Base-by-base conservation (phyloP, 2,888 invertebrate genomes). In the Napeogenes inachia region DNA sequence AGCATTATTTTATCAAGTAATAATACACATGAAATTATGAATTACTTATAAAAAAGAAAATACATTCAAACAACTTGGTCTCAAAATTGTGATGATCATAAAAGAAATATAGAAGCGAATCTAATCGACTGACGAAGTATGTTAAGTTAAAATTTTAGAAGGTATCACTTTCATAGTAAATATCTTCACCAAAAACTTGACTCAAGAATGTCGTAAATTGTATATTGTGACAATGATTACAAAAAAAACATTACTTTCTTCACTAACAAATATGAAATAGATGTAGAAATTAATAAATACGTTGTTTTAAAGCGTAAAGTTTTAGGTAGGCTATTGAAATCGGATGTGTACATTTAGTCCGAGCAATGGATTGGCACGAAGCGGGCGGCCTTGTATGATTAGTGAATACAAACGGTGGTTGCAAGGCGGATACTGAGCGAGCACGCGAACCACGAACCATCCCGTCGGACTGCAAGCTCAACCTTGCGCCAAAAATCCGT, bases 401-500 rank as follows among this genome's bases (percentile, higher is more conserved):
- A 76, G 80, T 80, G 84, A 85, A 82, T 83, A 81, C 79, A 68
- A 70, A 68, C 69, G 75, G 74, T 75, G 76, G 75, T 80, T 80
- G 85, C 81, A 83, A 81, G 80, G 84, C 88, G 89, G 89, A 89
- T 87, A 79, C 79, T 70, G 78, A 76, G 75, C 83, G 73, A 78
- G 76, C 83, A 79, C 80, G 79, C 80, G 72, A 57, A 78, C 72
- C 68, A 71, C 74, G 73, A 78, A 72, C 74, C 74, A 64, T 70
- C 73, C 68, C 70, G 68, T 71, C 71, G 68, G 68, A 73, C 75
- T 82, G 84, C 85, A 84, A 80, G 71, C 66, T 69, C 81, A 87
- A 87, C 89, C 89, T 90, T 89, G 89, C 84, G 80, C 88, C 84
- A 81, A 87, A 87, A 89, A 79, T 84, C 83, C 81, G 75, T 87